Evolutionary conservation across 2,797 vertebrate species (phyloP), one percentile per base, ranked within the genome.

Genomic region (Sebastolobus altivelis): DNA sequence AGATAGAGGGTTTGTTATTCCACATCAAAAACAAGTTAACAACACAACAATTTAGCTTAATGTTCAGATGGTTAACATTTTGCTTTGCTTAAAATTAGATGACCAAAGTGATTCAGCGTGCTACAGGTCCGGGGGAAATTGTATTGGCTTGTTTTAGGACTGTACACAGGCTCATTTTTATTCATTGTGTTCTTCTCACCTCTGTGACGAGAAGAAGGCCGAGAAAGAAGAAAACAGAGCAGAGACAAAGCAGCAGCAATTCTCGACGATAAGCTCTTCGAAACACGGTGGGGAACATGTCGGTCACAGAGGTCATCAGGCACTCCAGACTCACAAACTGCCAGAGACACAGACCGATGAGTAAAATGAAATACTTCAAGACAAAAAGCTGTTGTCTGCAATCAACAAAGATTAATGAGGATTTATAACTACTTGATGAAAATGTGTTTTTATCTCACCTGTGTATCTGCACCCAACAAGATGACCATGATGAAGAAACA

Each of bases 251-350:
- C 77, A 97, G 96, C 84, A 98, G 93, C 83, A 98, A 69, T 59
- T 98, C 97, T 6, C 97, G 90, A 6, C 95, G 94, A 14, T 97
- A 95, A 3, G 95, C 94, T 90, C 93, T 96, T 58, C 95, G 93
- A 84, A 97, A 97, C 79, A 97, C 92, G 29, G 76, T 88, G 1
- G 97, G 97, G 83, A 96, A 97, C 96, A 97, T 94, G 93, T 98
- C 97, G 2, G 96, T 91, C 60, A 96, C 94, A 7, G 97, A 96
- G 0, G 97, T 98, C 93, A 97, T 97, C 95, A 97, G 92, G 86
- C 97, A 97, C 91, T 98, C 97, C 84, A 98, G 92, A 77, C 97
- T 97, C 81, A 98, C 97, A 6, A 98, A 98, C 97, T 98, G 84
- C 52, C 54, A 69, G 18, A 63, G 66, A 80, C 62, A 79, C 11